A percentile compares a stretch with the other conserved stretches of the same genome.
These are phyloP conservation scores for Antheraea yamamai DNA, from an alignment of 2,888 invertebrate species.

Conservation along the genomic window DNA sequence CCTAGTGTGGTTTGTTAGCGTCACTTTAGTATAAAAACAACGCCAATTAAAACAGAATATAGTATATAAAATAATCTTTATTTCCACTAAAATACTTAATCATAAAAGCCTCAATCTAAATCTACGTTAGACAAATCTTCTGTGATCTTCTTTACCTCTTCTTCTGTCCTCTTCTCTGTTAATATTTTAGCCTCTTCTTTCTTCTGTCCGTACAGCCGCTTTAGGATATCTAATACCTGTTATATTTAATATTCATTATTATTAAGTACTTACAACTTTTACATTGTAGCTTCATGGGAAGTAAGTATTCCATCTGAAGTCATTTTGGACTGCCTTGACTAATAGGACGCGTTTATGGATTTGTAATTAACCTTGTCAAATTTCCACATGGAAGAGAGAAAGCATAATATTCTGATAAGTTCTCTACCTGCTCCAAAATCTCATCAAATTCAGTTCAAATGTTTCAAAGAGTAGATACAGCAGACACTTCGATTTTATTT, in stretches of 20 bases:
- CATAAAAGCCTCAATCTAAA: conserved; percentile 57
- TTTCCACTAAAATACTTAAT: conserved; percentile 2
- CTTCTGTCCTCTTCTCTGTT: conserved; percentile 51
- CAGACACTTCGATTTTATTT: no score
- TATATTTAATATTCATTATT: background rate
- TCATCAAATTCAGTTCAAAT: no score
- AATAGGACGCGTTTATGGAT: no score
- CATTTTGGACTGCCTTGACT: no score
- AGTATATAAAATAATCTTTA: background rate
- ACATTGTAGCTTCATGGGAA: no score
- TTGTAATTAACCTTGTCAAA: no score
- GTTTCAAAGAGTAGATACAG: no score
- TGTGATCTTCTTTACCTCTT: conserved; percentile 77
- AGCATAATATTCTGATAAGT: no score
- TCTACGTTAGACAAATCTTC: conserved; percentile 83
- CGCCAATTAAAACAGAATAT: background rate
- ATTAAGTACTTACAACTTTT: background rate
- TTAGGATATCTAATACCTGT: conserved; percentile 27
- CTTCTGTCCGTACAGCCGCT: conserved; percentile 63
- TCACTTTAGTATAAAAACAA: background rate
- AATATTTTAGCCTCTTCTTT: conserved; percentile 54
- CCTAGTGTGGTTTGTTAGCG: background rate
- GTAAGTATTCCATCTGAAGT: background rate
- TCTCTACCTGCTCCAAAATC: no score
- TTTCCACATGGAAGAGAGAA: no score